Evolutionary conservation across 2,888 invertebrate species (phyloP), one percentile per base, ranked within the genome.

Genomic region (Drosophila multiciliata): DNA sequence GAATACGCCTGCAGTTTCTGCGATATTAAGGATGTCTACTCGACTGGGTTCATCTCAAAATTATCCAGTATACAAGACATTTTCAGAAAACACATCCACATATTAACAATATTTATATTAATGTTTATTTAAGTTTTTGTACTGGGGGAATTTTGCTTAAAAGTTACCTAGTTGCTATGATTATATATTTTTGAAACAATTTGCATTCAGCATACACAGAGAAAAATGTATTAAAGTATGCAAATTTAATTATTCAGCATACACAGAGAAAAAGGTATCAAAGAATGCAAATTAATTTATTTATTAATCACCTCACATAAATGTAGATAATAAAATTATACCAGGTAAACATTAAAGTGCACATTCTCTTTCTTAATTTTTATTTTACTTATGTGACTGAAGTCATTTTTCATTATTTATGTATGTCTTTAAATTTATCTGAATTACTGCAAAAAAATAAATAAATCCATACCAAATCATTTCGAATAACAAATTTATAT

Each of bases 1-100:
- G 55, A 67, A 73, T 66, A 50, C 54, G 35, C 45, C 7, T 63
- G 29, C 57, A n/a, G 32, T 57, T 70, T 48, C 59, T 50, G 8
- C 17, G 15, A 49, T 54, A 33, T 62, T 42, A 52, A 50, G 29
- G 26, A 26, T 49, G 29, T 9, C 9, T 17, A 5, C 17, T n/a
- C 49, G n/a, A n/a, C 3, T 7, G 17, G 6, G 26, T 29, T 29
- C n/a, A 29, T 11, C 50, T 12, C 6, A 29, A 29, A 11, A 3
- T 9, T n/a, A 11, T 9, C 11, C 17, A 29, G 29, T 29, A 50
- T 6, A 3, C 29, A 29, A 29, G 29, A 6, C 9, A 45, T 12
- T 45, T 45, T 20, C 7, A 3, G 7, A 7, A 20, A 12, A 12
- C n/a, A 45, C 3, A 45, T 12, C 3, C 45, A 20, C 20, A 45